phyloP scores from a whole-genome alignment of 2,888 invertebrate genomes.

The Meloe dianella region DNA sequence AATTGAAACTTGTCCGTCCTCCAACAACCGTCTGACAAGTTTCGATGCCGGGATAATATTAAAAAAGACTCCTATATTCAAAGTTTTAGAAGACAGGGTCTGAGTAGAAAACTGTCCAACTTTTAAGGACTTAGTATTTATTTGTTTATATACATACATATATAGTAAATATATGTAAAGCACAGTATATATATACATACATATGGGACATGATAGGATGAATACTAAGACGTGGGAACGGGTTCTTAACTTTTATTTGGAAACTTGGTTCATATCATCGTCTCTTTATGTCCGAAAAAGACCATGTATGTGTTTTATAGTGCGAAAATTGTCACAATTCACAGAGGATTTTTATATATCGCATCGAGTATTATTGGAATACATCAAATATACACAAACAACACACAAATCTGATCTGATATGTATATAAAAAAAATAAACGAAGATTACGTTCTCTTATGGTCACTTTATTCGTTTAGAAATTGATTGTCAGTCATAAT shows the following conservation, averaged over 20 bases:
- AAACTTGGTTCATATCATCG: constrained; percentile 50
- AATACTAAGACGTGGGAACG: constrained; percentile 32
- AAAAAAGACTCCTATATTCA: constrained; percentile 49
- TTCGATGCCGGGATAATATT: constrained; percentile 43
- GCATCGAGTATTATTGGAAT: constrained; percentile 33
- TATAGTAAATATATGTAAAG: neutral
- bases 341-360: constrained; percentile 32
- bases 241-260: constrained; percentile 51
- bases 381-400: constrained; percentile 32
- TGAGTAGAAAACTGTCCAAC: constrained; percentile 45
- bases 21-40: constrained; percentile 40
- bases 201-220: constrained; percentile 34
- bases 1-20: constrained; percentile 37
- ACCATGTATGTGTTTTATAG: constrained; percentile 49
- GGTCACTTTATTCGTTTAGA: neutral
- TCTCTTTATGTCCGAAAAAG: constrained; percentile 47
- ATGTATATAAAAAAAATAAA: neutral
- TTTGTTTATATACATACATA: neutral
- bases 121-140: constrained; percentile 34
- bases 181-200: constrained; percentile 18
- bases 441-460: neutral
- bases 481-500: neutral
- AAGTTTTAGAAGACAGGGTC: constrained; percentile 41
- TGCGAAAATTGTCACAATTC: constrained; percentile 44
- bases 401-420: constrained; percentile 31